Conservation (phyloP, 2,113 vertebrate genomes). For the Serilophus lunatus region DNA sequence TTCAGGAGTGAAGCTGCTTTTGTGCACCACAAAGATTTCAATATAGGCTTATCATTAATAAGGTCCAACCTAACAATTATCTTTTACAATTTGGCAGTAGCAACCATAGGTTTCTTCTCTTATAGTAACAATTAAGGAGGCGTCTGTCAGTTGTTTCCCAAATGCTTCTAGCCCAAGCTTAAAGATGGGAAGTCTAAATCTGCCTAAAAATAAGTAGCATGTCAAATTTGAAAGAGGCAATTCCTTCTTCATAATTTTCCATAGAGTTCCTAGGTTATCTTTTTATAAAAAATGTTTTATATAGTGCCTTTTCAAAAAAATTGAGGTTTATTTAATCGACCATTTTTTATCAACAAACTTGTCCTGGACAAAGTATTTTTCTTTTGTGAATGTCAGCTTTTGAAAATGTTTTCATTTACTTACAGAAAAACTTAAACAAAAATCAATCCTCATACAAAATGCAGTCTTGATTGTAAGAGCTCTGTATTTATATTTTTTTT, state of each 20-base stretch:
- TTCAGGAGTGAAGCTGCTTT: background rate
- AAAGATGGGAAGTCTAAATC: background rate
- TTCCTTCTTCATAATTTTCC: background rate
- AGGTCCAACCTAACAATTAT: background rate
- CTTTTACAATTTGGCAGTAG: background rate
- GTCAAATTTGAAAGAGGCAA: background rate
- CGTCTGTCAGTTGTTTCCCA: background rate
- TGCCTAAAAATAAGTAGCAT: background rate
- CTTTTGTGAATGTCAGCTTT: background rate
- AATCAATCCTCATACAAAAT: too few relatives aligned
- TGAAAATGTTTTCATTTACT: background rate
- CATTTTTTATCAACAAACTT: background rate
- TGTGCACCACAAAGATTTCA: background rate
- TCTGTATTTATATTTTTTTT: accelerated
- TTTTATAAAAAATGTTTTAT: background rate
- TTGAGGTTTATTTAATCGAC: background rate
- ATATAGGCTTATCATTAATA: background rate
- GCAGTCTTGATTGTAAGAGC: background rate
- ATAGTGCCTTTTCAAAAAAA: background rate
- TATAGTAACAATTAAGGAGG: background rate
- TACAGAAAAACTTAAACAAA: background rate
- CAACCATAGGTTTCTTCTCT: background rate
- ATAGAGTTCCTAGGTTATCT: background rate
- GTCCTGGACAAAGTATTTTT: background rate
- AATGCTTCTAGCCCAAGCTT: background rate